Percentiles rank a stretch among this genome's conserved stretches.
phyloP scores from a whole-genome alignment of 2,797 vertebrate species.

The Pristis pectinata region DNA sequence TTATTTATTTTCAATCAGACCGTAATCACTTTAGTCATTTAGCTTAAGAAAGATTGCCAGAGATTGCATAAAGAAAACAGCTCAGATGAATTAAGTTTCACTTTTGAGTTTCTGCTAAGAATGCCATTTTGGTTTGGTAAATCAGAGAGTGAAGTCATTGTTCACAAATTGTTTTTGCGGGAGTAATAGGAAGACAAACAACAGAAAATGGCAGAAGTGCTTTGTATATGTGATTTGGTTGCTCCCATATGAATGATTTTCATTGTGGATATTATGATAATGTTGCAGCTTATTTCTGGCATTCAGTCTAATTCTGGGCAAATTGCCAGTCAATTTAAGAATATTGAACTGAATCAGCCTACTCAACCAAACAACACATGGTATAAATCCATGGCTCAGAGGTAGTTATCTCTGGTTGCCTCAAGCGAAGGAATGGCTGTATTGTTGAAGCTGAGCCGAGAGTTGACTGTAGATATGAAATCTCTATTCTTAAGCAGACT shows the following conservation, averaged over 20 bases:
- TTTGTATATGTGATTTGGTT: constrained; percentile 35
- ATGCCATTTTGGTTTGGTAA: constrained; percentile 1
- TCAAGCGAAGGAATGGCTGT: constrained; percentile 74
- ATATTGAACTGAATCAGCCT: constrained; percentile 65
- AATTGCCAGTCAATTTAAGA: constrained; percentile 79
- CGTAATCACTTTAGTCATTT: background rate
- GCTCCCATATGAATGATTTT: constrained; percentile 42
- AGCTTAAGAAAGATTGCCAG: background rate
- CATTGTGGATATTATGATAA: constrained; percentile 80
- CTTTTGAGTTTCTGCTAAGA: background rate
- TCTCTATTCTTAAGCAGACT: constrained; percentile 78
- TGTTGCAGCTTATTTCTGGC: constrained; percentile 79
- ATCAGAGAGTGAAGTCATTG: background rate
- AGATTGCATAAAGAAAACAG: background rate
- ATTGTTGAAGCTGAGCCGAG: constrained; percentile 65
- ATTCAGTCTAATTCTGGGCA: constrained; percentile 81
- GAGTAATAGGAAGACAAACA: constrained; percentile 32
- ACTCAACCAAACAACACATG: constrained; percentile 66
- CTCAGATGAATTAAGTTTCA: background rate
- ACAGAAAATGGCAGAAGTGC: constrained; percentile 27
- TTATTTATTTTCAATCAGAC: background rate
- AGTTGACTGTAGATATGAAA: constrained; percentile 75
- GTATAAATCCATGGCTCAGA: constrained; percentile 72
- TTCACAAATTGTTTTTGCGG: constrained; percentile 19
- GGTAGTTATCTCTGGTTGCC: constrained; percentile 75